Conservation (phyloP, 2,113 vertebrate genomes). For the Notarius quadriscutis region DNA sequence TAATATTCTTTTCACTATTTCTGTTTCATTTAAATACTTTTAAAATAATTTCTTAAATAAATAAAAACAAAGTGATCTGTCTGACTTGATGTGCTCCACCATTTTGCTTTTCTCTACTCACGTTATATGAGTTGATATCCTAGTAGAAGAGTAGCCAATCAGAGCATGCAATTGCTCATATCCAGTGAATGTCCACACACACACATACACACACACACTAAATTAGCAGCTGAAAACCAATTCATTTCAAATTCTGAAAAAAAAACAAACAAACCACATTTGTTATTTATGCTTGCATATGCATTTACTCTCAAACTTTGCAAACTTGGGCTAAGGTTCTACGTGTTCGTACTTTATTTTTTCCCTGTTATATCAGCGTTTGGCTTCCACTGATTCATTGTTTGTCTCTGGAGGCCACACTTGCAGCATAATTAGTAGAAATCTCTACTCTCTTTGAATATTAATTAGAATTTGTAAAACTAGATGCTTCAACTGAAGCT, state of each 20-base stretch:
- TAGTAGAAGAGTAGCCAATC: no score
- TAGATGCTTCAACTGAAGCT: constrained; percentile 17
- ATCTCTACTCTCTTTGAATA: constrained; percentile 17
- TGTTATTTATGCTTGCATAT: neutral
- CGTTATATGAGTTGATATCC: no score
- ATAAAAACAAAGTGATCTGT: no score
- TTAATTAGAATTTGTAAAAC: constrained; percentile 33
- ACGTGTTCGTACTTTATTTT: neutral
- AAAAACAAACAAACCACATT: neutral
- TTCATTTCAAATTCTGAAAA: neutral
- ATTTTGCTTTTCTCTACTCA: no score
- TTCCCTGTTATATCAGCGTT: constrained; percentile 1
- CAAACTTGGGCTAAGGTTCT: neutral
- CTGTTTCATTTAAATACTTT: no score
- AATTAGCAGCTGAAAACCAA: neutral
- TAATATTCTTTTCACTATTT: no score
- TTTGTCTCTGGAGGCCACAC: constrained; percentile 32
- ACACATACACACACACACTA: neutral
- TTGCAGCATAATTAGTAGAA: constrained; percentile 40
- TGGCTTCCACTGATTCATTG: constrained; percentile 33
- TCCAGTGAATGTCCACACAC: no score
- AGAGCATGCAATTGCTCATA: no score
- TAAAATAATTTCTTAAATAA: no score
- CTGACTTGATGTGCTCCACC: no score
- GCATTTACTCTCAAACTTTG: neutral